phyloP scores from a whole-genome alignment of 2,797 vertebrate species.

The Propithecus deckenii region DNA sequence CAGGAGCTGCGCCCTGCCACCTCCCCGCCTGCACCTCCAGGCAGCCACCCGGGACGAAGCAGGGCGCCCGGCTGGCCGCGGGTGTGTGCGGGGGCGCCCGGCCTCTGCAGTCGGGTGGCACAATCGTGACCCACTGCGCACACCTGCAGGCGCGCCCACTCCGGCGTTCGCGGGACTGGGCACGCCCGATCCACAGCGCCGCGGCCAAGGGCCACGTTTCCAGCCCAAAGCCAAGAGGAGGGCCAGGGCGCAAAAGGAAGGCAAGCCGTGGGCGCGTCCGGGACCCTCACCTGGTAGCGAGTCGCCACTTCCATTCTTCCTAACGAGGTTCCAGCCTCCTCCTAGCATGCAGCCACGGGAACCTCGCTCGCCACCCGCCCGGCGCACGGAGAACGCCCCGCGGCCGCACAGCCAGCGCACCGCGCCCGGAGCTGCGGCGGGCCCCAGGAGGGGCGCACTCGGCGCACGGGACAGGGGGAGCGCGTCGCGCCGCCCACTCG shows the following conservation, averaged over 20 bases:
- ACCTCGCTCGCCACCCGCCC: not conserved
- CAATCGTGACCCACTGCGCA: not conserved
- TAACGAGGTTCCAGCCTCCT: not conserved
- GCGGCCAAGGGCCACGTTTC: conserved; percentile 44
- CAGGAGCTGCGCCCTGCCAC: not conserved
- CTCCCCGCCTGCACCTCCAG: not conserved
- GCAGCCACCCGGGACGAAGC: not conserved
- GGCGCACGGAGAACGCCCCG: not conserved
- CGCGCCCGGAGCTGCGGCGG: not conserved
- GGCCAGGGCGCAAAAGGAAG: not conserved
- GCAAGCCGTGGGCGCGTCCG: fast-evolving
- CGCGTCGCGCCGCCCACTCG: not conserved
- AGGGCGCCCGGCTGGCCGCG: not conserved
- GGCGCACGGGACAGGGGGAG: conserved; percentile 50
- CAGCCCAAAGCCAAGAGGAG: not conserved
- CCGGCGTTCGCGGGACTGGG: not conserved
- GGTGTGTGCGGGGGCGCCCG: not conserved
- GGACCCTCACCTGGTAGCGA: conserved; percentile 68
- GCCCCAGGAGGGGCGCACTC: conserved; percentile 68
- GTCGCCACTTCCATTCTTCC: conserved; percentile 70
- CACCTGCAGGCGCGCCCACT: conserved; percentile 43
- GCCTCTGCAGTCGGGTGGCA: fast-evolving
- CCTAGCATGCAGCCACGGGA: not conserved
- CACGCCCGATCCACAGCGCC: not conserved
- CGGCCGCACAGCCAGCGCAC: not conserved